Percentiles rank a stretch among this genome's conserved stretches.
These are phyloP conservation scores for Dermatemys mawii DNA, from an alignment of 2,113 vertebrate species.

Conservation along the genomic window DNA sequence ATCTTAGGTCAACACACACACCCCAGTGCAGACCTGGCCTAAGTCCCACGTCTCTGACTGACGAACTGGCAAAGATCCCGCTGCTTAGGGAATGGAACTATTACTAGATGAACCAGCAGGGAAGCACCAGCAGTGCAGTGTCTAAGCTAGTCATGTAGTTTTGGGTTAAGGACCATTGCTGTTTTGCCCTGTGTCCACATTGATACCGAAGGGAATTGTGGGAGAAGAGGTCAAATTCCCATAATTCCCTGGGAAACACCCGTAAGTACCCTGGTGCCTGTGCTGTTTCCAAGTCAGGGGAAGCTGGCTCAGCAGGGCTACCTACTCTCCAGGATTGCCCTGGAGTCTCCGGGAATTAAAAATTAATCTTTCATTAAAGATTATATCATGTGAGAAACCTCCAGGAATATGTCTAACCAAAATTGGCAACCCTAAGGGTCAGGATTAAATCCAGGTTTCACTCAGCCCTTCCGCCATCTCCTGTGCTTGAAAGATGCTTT, in stretches of 20 bases:
- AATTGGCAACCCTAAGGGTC: too few species aligned
- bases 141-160: background rate
- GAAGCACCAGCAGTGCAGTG: background rate
- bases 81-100: background rate
- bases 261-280: background rate
- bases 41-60: background rate
- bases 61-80: background rate
- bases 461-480: background rate
- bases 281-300: background rate
- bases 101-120: background rate
- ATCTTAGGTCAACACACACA: too few species aligned
- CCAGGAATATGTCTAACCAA: too few species aligned
- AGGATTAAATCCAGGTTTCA: background rate
- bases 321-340: too few species aligned
- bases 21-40: too few species aligned
- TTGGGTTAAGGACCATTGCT: background rate
- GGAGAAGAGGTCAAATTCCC: background rate
- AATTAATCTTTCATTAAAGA: too few species aligned
- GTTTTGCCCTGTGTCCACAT: background rate
- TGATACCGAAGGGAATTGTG: background rate
- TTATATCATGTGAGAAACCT: too few species aligned
- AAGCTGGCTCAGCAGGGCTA: too few species aligned
- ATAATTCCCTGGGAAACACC: background rate
- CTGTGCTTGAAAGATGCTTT: background rate
- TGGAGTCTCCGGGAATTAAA: too few species aligned